Evolutionary conservation across 2,797 vertebrate species (phyloP).

Genomic region (Hipposideros larvatus): DNA sequence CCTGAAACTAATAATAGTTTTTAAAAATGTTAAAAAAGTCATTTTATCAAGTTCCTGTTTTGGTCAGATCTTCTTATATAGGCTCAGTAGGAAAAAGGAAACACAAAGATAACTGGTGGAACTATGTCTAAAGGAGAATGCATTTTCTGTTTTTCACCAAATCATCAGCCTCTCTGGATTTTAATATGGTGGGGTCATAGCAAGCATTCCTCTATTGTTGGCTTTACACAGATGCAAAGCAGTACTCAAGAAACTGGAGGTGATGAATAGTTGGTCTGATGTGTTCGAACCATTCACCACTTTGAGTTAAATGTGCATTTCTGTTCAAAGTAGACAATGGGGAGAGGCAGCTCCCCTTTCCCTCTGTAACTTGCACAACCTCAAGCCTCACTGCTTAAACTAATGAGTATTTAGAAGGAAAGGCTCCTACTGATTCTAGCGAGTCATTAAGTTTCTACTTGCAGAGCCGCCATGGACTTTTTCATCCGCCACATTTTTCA

Average conservation of each 20-base stretch:
- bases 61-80: conserved; percentile 49
- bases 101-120: conserved; percentile 47
- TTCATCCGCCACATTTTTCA: conserved; percentile 74
- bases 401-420: conserved; percentile 77
- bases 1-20: no score
- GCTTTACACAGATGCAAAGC: conserved; percentile 73
- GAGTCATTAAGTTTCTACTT: conserved; percentile 74
- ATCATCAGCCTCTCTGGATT: conserved; percentile 54
- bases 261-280: conserved; percentile 78
- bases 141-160: conserved; percentile 58
- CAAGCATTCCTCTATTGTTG: conserved; percentile 74
- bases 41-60: conserved; percentile 63
- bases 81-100: conserved; percentile 56
- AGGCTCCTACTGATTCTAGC: conserved; percentile 77
- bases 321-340: conserved; percentile 80
- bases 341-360: conserved; percentile 49
- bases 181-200: conserved; percentile 72
- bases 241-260: conserved; percentile 68
- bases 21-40: background rate
- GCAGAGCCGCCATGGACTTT: conserved; percentile 50
- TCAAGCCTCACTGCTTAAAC: conserved; percentile 70
- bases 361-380: conserved; percentile 72
- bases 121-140: conserved; percentile 4
- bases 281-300: conserved; percentile 80
- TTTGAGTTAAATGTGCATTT: conserved; percentile 82